Percentiles rank a stretch among this genome's conserved stretches.
Conservation (phyloP, 1,140 invertebrate species). For the Diorhabda elongata region DNA sequence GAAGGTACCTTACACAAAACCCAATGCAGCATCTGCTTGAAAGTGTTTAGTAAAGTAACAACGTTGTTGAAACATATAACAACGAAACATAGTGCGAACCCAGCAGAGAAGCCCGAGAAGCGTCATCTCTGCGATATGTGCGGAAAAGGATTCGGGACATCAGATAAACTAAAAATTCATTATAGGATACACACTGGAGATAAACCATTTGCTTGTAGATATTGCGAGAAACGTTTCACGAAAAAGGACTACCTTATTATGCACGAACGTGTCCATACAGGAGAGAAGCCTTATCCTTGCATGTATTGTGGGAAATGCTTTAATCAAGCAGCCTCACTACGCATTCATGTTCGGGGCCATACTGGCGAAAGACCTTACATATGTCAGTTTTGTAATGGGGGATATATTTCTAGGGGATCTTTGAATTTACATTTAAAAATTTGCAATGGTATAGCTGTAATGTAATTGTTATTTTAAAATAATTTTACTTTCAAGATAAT, state of each 20-base stretch:
- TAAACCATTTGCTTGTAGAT: slow-evolving; percentile 50
- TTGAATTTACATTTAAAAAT: slow-evolving; percentile 43
- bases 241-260: slow-evolving; percentile 55
- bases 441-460: slow-evolving; percentile 21
- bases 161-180: slow-evolving; percentile 59
- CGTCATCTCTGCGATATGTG: slow-evolving; percentile 45
- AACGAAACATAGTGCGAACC: slow-evolving; percentile 47
- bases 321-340: slow-evolving; percentile 44
- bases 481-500: too few species aligned
- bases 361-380: slow-evolving; percentile 42
- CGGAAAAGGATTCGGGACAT: slow-evolving; percentile 53
- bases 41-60: slow-evolving; percentile 48
- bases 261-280: slow-evolving; percentile 56
- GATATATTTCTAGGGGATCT: slow-evolving; percentile 36
- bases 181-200: slow-evolving; percentile 56
- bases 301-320: slow-evolving; percentile 53
- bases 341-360: slow-evolving; percentile 52
- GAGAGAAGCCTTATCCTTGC: slow-evolving; percentile 54
- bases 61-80: slow-evolving; percentile 53
- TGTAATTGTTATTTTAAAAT: not conserved
- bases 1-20: slow-evolving; percentile 36
- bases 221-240: slow-evolving; percentile 53
- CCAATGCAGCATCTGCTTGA: slow-evolving; percentile 46
- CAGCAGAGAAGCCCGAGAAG: slow-evolving; percentile 29
- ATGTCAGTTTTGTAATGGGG: slow-evolving; percentile 39